These are phyloP conservation scores for Lagria hirta DNA, from an alignment of 2,888 invertebrate species.

Conservation along the genomic window DNA sequence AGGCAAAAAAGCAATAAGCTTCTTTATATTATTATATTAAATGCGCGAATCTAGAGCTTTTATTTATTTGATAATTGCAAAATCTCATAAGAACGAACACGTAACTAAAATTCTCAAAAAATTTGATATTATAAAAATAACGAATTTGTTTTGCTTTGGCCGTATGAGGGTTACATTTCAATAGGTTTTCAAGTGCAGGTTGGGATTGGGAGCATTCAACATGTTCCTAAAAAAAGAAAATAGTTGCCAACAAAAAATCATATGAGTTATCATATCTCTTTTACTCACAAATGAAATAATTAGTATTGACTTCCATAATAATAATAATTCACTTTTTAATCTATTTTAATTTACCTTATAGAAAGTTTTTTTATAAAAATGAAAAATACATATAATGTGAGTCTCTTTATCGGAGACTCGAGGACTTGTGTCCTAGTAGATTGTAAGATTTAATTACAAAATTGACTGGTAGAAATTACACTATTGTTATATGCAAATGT, in stretches of 20 bases:
- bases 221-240: no score
- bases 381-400: slow-evolving; percentile 10
- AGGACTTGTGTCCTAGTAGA: slow-evolving; percentile 13
- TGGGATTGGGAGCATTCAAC: no score
- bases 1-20: slow-evolving; percentile 17
- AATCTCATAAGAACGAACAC: no score
- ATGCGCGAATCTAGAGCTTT: no score
- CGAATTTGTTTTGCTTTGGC: no score
- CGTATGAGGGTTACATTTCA: no score
- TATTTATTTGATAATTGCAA: no score
- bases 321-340: background rate
- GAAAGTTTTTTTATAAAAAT: slow-evolving; percentile 1
- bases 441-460: slow-evolving; percentile 22
- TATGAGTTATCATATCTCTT: slow-evolving; percentile 1
- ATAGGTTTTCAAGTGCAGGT: no score
- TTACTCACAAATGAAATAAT: slow-evolving; percentile 4
- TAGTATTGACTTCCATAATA: slow-evolving; percentile 11
- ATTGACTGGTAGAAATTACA: slow-evolving; percentile 30
- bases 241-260: background rate
- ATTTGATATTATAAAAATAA: no score
- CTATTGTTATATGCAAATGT: slow-evolving; percentile 10
- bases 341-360: background rate
- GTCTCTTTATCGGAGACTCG: slow-evolving; percentile 10
- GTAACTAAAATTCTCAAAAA: no score
- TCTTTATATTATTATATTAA: no score